phyloP scores from a whole-genome alignment of 2,797 vertebrate genomes.

The Chanos chanos region DNA sequence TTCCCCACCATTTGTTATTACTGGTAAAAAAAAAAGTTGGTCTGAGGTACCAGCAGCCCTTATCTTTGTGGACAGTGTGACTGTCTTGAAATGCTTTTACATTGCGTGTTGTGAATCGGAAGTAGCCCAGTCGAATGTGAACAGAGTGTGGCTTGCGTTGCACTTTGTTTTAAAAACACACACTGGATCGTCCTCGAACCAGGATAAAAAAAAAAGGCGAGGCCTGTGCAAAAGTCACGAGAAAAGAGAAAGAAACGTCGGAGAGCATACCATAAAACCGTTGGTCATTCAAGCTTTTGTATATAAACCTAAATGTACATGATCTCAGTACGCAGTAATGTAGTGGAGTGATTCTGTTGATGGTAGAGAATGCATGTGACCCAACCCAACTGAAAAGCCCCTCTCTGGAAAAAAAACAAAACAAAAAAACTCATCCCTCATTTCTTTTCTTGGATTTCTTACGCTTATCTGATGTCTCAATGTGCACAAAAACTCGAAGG shows the following conservation, averaged over 20 bases:
- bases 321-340: constrained; percentile 8
- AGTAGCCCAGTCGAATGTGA: constrained; percentile 66
- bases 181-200: constrained; percentile 66
- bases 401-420: too few species aligned
- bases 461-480: too few species aligned
- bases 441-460: too few species aligned
- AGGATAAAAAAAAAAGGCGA: constrained; percentile 48
- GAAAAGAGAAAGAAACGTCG: constrained; percentile 4
- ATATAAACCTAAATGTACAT: constrained; percentile 26
- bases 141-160: constrained; percentile 64
- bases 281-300: constrained; percentile 22
- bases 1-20: neutral
- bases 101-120: constrained; percentile 56
- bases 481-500: too few species aligned
- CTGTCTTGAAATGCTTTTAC: constrained; percentile 37
- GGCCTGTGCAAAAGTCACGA: constrained; percentile 21
- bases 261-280: constrained; percentile 17
- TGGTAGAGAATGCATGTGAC: constrained; percentile 39
- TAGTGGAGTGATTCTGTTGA: constrained; percentile 38
- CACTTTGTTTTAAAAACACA: constrained; percentile 72
- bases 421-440: too few species aligned
- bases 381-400: constrained; percentile 6
- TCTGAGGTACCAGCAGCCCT: neutral
- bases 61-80: constrained; percentile 19
- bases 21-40: constrained; percentile 2